Conservation (phyloP, 2,797 vertebrate genomes). For the Mus spretus region DNA sequence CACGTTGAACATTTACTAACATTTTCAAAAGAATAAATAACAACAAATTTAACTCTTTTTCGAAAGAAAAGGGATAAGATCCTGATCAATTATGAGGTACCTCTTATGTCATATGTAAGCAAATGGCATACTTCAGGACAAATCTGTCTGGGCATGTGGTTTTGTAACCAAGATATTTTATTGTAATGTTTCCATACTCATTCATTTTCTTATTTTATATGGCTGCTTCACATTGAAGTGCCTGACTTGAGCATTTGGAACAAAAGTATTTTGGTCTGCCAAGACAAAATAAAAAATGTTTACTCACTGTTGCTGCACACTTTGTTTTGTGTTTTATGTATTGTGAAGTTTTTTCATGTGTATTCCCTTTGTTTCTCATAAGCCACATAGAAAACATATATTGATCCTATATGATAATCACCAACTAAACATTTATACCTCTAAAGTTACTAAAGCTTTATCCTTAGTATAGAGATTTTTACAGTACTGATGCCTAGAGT, state of each 20-base stretch:
- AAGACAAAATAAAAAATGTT: neutral
- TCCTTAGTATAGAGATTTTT: neutral
- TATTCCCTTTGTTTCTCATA: slow-evolving; percentile 28
- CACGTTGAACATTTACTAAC: neutral
- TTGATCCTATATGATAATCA: neutral
- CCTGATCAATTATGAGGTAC: neutral
- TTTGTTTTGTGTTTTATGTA: neutral
- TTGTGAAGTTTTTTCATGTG: neutral
- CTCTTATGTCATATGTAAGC: neutral
- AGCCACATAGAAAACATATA: neutral
- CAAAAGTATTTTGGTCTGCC: neutral
- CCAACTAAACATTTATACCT: neutral
- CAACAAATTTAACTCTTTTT: neutral
- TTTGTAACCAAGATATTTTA: neutral
- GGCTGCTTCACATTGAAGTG: neutral
- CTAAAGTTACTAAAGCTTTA: neutral
- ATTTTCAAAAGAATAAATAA: slow-evolving; percentile 47
- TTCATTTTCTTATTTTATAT: slow-evolving; percentile 5
- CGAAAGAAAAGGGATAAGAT: neutral
- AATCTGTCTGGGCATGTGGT: neutral
- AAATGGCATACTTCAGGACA: neutral
- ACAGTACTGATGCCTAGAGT: neutral
- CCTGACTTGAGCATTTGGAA: slow-evolving; percentile 12
- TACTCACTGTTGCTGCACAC: neutral
- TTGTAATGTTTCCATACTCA: neutral